Conservation (phyloP, 30 jellyfish, hydroid and myxozoan genomes). For the Catostylus mosaicus region DNA sequence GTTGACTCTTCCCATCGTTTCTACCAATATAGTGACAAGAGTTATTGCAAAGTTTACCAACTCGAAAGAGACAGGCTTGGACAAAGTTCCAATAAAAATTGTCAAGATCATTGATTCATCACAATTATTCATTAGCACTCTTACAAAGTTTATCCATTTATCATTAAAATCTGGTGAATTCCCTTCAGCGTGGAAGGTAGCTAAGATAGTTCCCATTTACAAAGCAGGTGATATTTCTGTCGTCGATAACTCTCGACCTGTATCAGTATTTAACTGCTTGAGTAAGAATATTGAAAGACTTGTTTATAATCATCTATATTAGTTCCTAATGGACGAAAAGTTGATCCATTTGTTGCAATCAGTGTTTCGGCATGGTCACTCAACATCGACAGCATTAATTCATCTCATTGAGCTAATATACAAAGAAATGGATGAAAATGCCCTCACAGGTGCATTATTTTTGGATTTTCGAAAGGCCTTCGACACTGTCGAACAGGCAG, state of each 20-base stretch:
- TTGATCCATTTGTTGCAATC: slow-evolving; percentile 24
- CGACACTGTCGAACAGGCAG: slow-evolving; percentile 45
- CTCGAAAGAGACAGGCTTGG: slow-evolving; percentile 44
- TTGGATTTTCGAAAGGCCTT: slow-evolving; percentile 59
- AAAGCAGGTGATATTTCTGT: slow-evolving; percentile 17
- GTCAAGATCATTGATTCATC: slow-evolving; percentile 22
- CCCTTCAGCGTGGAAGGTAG: slow-evolving; percentile 35
- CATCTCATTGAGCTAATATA: slow-evolving; percentile 15
- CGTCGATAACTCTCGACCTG: slow-evolving; percentile 24
- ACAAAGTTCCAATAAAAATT: slow-evolving; percentile 14
- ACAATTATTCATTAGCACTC: neutral
- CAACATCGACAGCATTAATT: slow-evolving; percentile 38
- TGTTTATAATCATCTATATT: slow-evolving; percentile 23
- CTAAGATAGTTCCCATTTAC: slow-evolving; percentile 29
- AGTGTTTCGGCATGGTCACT: slow-evolving; percentile 6
- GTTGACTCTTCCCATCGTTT: neutral
- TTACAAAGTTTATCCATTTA: neutral
- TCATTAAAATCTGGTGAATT: slow-evolving; percentile 37
- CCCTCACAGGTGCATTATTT: slow-evolving; percentile 14
- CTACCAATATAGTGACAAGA: neutral
- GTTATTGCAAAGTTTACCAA: slow-evolving; percentile 2
- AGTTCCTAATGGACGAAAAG: slow-evolving; percentile 14
- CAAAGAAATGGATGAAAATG: slow-evolving; percentile 36
- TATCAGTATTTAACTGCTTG: slow-evolving; percentile 38
- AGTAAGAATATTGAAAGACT: slow-evolving; percentile 32